Conservation (phyloP, 2,113 vertebrate species). For the Sphyrna mokarran region DNA sequence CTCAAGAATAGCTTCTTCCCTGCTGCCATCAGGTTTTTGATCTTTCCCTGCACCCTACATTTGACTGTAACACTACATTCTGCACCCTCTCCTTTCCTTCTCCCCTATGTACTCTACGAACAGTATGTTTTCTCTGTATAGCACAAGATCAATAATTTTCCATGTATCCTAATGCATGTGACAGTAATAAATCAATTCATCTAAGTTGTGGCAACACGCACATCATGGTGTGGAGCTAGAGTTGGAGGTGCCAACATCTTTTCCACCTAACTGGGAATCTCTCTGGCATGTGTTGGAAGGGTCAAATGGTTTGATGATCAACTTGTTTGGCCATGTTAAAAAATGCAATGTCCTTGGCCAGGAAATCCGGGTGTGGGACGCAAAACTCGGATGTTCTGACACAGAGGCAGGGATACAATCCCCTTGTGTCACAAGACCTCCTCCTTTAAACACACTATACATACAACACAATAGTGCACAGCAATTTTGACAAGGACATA, state of each 20-base stretch:
- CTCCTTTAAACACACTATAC: not conserved
- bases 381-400: not conserved
- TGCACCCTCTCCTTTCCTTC: too few relatives aligned
- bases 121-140: too few relatives aligned
- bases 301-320: not conserved
- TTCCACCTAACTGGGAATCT: not conserved
- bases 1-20: too few relatives aligned
- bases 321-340: not conserved
- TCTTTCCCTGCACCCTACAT: too few relatives aligned
- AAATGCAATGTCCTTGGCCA: not conserved
- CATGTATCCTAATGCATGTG: too few relatives aligned
- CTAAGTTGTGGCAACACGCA: not conserved
- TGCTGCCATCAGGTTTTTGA: too few relatives aligned
- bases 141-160: too few relatives aligned
- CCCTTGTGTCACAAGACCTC: not conserved
- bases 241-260: not conserved
- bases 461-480: not conserved
- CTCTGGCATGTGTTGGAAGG: not conserved
- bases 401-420: not conserved
- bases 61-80: too few relatives aligned
- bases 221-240: not conserved
- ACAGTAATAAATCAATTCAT: too few relatives aligned
- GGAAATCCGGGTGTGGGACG: too few relatives aligned
- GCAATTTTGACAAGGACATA: too few relatives aligned
- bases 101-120: too few relatives aligned